Percentiles rank a stretch among this genome's conserved stretches.
phyloP scores from a whole-genome alignment of 1,140 invertebrate genomes.

The Ptiloglossa arizonensis region DNA sequence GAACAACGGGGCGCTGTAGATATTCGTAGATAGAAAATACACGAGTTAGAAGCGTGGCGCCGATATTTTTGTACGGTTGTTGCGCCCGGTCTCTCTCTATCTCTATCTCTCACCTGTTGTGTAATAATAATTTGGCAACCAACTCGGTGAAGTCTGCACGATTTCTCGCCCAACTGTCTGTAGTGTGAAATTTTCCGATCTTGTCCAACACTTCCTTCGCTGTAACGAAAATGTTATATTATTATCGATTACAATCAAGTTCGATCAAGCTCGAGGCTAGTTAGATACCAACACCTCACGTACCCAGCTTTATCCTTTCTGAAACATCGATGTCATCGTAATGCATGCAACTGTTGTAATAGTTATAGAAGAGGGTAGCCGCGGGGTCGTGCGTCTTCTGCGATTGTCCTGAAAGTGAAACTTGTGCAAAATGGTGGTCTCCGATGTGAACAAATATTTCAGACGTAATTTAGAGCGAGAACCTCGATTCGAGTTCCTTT shows the following conservation, averaged over 20 bases:
- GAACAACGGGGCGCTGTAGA: slow-evolving; percentile 66
- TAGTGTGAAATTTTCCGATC: slow-evolving; percentile 59
- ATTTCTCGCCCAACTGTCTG: slow-evolving; percentile 12
- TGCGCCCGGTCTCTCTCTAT: too few relatives aligned
- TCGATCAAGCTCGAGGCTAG: background rate
- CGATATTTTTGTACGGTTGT: slow-evolving; percentile 27
- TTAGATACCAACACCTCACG: background rate
- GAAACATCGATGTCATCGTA: slow-evolving; percentile 39
- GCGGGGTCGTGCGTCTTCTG: slow-evolving; percentile 16
- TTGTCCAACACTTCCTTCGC: slow-evolving; percentile 44
- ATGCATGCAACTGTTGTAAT: slow-evolving; percentile 65
- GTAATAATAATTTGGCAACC: slow-evolving; percentile 42
- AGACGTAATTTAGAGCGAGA: too few relatives aligned
- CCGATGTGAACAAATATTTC: background rate
- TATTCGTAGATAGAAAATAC: background rate
- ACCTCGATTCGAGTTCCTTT: too few relatives aligned
- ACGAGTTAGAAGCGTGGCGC: background rate
- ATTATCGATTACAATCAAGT: slow-evolving; percentile 17
- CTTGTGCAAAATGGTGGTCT: too few relatives aligned
- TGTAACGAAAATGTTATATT: slow-evolving; percentile 43
- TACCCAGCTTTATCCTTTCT: slow-evolving; percentile 59
- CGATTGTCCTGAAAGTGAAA: slow-evolving; percentile 63
- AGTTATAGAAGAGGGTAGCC: slow-evolving; percentile 44
- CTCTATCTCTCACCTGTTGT: slow-evolving; percentile 52
- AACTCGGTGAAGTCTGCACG: slow-evolving; percentile 53